These are phyloP conservation scores for Nycticebus coucang DNA, from an alignment of 2,113 vertebrate species.

Conservation along the genomic window DNA sequence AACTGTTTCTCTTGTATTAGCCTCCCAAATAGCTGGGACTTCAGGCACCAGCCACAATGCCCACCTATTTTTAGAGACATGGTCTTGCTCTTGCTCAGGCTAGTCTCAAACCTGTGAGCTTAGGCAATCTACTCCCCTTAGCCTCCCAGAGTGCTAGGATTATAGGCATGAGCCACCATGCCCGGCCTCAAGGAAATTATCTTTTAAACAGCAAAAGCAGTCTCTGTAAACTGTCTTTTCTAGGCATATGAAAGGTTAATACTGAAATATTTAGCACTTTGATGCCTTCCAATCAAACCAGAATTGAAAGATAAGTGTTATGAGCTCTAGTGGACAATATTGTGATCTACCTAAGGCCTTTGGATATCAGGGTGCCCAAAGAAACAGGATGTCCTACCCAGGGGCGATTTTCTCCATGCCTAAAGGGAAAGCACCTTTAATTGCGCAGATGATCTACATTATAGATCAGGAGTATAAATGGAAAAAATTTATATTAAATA, in stretches of 20 bases:
- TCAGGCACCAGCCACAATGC: no score
- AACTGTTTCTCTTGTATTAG: no score
- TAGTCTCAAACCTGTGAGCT: no score
- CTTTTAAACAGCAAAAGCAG: slow-evolving; percentile 6
- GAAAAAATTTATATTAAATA: not conserved
- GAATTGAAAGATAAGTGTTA: slow-evolving; percentile 16
- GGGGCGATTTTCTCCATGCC: not conserved
- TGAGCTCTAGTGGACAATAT: slow-evolving; percentile 1
- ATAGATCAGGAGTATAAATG: not conserved
- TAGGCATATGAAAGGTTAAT: not conserved
- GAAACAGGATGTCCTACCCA: not conserved
- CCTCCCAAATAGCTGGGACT: no score
- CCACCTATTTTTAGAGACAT: no score
- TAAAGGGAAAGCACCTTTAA: not conserved
- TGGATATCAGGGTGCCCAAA: not conserved
- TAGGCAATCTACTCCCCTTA: no score
- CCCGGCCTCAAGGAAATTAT: not conserved
- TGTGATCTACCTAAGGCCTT: not conserved
- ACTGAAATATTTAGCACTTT: slow-evolving; percentile 10
- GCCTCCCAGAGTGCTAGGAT: no score
- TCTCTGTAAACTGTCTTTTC: slow-evolving; percentile 23
- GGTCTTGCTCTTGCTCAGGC: no score
- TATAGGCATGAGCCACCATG: no score
- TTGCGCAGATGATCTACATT: not conserved
- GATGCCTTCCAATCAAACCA: slow-evolving; percentile 17